Conservation (phyloP, 2,888 invertebrate genomes). For the Cryptosula pallasiana region DNA sequence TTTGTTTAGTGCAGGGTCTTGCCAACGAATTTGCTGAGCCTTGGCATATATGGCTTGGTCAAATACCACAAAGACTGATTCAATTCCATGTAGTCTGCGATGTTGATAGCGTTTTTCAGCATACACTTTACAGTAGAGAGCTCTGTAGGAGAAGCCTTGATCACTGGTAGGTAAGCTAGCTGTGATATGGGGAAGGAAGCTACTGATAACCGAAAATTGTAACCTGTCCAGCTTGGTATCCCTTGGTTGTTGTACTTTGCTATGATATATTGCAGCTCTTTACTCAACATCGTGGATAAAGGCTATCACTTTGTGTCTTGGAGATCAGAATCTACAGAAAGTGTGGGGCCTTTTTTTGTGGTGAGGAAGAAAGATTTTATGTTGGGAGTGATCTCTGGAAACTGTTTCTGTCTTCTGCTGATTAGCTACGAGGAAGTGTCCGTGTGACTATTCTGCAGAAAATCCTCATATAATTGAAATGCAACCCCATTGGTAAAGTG, state of each 20-base stretch:
- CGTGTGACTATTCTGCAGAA: too few relatives aligned
- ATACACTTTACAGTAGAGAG: conserved; percentile 18
- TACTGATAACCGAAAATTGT: background rate
- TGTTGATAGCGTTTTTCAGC: conserved; percentile 17
- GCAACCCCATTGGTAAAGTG: too few relatives aligned
- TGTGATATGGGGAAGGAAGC: background rate
- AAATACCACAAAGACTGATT: conserved; percentile 26
- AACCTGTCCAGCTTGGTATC: background rate
- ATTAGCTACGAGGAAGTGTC: too few relatives aligned
- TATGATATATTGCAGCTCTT: background rate
- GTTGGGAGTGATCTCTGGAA: background rate
- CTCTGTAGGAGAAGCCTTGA: conserved; percentile 15
- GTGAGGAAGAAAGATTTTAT: background rate
- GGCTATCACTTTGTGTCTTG: too few relatives aligned
- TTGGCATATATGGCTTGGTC: conserved; percentile 27
- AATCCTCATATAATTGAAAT: too few relatives aligned
- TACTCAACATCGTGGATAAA: too few relatives aligned
- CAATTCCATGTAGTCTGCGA: conserved; percentile 27
- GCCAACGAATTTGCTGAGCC: conserved; percentile 28
- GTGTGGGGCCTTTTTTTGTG: background rate
- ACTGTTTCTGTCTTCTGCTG: background rate
- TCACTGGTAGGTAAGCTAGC: conserved; percentile 17
- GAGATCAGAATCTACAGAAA: too few relatives aligned
- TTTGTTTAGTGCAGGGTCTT: background rate
- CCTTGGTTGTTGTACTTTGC: background rate